Evolutionary conservation across 2,113 vertebrate genomes (phyloP).

Genomic region (Murina feae): DNA sequence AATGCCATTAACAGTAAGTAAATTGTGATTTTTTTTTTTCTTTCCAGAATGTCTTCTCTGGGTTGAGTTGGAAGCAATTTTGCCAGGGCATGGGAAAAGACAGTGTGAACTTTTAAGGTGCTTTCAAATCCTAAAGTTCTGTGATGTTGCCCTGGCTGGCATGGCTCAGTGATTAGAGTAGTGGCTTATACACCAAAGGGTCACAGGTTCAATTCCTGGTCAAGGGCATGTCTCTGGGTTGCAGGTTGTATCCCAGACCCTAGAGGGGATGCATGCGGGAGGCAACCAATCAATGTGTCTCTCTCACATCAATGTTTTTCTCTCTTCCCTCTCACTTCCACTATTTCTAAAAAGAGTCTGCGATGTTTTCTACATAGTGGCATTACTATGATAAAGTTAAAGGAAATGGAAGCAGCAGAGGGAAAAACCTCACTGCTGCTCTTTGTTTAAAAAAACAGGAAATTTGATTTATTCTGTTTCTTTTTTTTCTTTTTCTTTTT

Average conservation of each 20-base stretch:
- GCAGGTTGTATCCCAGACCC: no score
- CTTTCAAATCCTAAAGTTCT: not conserved
- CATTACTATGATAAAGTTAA: conserved; percentile 6
- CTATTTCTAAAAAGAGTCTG: not conserved
- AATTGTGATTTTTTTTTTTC: not conserved
- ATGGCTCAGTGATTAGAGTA: no score
- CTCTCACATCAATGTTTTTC: no score
- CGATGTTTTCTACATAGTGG: not conserved
- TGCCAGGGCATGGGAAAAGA: not conserved
- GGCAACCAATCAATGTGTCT: no score
- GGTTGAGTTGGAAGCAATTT: conserved; percentile 20
- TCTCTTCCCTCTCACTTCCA: no score
- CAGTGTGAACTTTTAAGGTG: not conserved
- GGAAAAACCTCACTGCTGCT: not conserved
- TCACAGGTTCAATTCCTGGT: no score
- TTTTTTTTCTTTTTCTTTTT: no score
- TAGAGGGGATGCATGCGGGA: no score
- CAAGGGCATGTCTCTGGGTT: no score
- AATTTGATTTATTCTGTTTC: conserved; percentile 27
- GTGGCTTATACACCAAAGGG: no score
- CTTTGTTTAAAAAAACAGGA: conserved; percentile 17
- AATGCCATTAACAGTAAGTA: not conserved
- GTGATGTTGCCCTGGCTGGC: not conserved
- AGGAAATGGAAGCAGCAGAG: conserved; percentile 21
- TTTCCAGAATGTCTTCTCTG: not conserved